A percentile compares a stretch with the other conserved stretches of the same genome.
Conservation (phyloP, 2,113 vertebrate genomes). For the Barnardius zonarius region DNA sequence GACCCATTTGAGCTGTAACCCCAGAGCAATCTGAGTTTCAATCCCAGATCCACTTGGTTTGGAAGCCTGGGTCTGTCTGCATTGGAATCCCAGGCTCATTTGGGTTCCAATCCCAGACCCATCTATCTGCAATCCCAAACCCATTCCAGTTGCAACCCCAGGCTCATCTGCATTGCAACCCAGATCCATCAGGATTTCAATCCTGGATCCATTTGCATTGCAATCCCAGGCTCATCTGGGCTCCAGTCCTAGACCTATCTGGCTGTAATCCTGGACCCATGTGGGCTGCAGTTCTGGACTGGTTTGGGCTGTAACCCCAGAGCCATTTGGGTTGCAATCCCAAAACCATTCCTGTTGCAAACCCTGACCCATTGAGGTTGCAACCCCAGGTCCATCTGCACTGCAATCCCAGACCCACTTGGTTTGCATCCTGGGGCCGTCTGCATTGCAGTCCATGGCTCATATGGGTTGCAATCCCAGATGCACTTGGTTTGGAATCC, state of each 20-base stretch:
- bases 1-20: too few species aligned
- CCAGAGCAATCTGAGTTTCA: background rate
- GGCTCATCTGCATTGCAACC: background rate
- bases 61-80: background rate
- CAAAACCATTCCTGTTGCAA: background rate
- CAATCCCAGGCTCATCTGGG: background rate
- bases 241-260: background rate
- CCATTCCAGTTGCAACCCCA: background rate
- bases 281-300: too few species aligned
- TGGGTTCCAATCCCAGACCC: background rate
- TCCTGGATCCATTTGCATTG: background rate
- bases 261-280: rapidly evolving
- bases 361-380: background rate
- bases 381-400: background rate
- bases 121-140: too few species aligned
- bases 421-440: background rate
- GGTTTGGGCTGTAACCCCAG: background rate
- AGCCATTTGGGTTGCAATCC: background rate
- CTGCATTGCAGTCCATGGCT: rapidly evolving
- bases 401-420: background rate
- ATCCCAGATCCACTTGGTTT: background rate
- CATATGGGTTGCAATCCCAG: background rate
- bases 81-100: background rate
- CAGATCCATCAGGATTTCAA: background rate
- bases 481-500: too few species aligned